phyloP scores from a whole-genome alignment of 1,140 invertebrate species.

The Aporrectodea caliginosa region DNA sequence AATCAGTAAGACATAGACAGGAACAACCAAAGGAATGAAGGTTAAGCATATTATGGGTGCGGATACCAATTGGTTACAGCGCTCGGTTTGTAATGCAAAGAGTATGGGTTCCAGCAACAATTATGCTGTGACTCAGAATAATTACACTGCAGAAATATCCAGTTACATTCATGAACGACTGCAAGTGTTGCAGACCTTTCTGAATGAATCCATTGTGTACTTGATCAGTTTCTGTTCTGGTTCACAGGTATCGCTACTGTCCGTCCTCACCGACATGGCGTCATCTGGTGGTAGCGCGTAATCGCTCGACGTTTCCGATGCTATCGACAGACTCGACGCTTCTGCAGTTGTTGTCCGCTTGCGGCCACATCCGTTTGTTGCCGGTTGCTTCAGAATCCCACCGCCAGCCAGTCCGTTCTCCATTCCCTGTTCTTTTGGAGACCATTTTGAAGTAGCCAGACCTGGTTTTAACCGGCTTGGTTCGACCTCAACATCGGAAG shows the following conservation, averaged over 20 bases:
- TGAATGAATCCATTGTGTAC: conserved; percentile 44
- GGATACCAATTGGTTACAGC: no score
- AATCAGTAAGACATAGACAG: no score
- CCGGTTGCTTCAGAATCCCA: not conserved
- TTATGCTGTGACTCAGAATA: no score
- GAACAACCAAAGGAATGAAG: no score
- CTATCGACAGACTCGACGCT: not conserved
- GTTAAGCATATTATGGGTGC: no score
- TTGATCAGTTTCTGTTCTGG: conserved; percentile 51
- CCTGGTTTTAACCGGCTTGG: conserved; percentile 27
- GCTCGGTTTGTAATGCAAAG: no score
- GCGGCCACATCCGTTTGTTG: not conserved
- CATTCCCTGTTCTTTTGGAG: conserved; percentile 35
- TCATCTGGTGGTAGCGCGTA: conserved; percentile 18
- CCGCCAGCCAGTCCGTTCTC: not conserved
- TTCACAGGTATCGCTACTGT: conserved; percentile 43
- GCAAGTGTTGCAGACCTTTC: conserved; percentile 48
- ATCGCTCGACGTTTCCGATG: conserved; percentile 20
- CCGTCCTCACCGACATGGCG: conserved; percentile 52
- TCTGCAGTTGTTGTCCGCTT: not conserved
- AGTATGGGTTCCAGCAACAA: no score
- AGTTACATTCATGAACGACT: no score
- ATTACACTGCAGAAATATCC: no score
- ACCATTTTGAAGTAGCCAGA: no score
- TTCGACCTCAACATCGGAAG: conserved; percentile 72